These are phyloP conservation scores for Falco concolor DNA, from an alignment of 2,797 vertebrate genomes.

Conservation along the genomic window DNA sequence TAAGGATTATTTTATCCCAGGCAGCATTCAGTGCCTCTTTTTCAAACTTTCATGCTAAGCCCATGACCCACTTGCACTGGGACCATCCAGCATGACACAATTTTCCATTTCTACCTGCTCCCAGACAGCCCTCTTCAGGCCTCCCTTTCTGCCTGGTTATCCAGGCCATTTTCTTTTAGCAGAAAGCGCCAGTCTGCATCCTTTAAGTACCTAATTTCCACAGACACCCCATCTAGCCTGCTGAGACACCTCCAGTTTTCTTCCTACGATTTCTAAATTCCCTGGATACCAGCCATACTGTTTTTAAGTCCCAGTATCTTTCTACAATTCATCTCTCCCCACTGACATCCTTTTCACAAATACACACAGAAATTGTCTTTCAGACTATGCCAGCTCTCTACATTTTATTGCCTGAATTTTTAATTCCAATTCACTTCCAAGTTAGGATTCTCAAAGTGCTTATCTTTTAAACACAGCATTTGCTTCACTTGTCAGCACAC, in stretches of 20 bases:
- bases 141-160: neutral
- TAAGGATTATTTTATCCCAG: neutral
- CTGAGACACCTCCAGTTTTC: conserved; percentile 29
- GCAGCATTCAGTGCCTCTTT: neutral
- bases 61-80: neutral
- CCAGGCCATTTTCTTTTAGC: neutral
- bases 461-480: conserved; percentile 35
- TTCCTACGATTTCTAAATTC: conserved; percentile 29
- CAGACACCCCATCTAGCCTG: conserved; percentile 19
- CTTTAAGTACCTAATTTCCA: conserved; percentile 12
- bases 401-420: conserved; percentile 10
- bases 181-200: conserved; percentile 4
- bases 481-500: conserved; percentile 22
- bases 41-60: neutral
- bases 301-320: conserved; percentile 37
- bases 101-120: neutral
- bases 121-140: neutral
- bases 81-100: neutral
- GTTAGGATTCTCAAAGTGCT: neutral
- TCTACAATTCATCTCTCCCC: conserved; percentile 1
- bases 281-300: conserved; percentile 19
- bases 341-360: neutral
- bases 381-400: conserved; percentile 1
- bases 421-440: conserved; percentile 2
- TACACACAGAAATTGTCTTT: neutral